These are phyloP conservation scores for Wiebesia pumilae DNA, from an alignment of 1,140 invertebrate species.

Conservation along the genomic window DNA sequence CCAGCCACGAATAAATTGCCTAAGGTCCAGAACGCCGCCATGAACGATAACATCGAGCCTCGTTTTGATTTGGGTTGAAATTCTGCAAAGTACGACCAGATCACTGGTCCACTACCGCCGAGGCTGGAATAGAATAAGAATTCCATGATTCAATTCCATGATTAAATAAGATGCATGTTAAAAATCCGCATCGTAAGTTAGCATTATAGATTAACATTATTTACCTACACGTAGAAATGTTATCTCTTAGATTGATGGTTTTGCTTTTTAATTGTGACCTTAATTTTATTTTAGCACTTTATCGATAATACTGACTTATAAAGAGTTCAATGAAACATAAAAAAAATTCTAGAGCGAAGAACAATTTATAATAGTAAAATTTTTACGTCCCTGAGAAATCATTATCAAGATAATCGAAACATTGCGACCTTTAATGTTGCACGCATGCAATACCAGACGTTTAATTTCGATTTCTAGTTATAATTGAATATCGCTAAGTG, in stretches of 20 bases:
- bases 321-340: too few species aligned
- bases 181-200: too few species aligned
- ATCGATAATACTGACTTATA: too few species aligned
- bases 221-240: not conserved
- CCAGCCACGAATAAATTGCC: conserved; percentile 91
- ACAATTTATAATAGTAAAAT: too few species aligned
- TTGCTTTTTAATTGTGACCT: too few species aligned
- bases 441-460: not conserved
- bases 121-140: conserved; percentile 78
- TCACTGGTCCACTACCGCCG: conserved; percentile 94
- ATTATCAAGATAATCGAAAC: not conserved
- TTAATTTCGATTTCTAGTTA: not conserved
- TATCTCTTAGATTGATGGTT: too few species aligned
- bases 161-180: not conserved
- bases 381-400: not conserved
- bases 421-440: not conserved
- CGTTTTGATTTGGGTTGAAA: conserved; percentile 92
- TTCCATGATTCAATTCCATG: not conserved
- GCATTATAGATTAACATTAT: not conserved
- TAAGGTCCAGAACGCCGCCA: conserved; percentile 95
- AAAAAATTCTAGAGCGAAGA: too few species aligned
- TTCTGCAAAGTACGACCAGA: conserved; percentile 96
- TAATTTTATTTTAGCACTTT: too few species aligned
- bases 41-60: conserved; percentile 92
- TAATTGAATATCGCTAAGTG: not conserved